A percentile compares a stretch with the other conserved stretches of the same genome.
phyloP scores from a whole-genome alignment of 2,113 vertebrate species.

The Labeo catla region DNA sequence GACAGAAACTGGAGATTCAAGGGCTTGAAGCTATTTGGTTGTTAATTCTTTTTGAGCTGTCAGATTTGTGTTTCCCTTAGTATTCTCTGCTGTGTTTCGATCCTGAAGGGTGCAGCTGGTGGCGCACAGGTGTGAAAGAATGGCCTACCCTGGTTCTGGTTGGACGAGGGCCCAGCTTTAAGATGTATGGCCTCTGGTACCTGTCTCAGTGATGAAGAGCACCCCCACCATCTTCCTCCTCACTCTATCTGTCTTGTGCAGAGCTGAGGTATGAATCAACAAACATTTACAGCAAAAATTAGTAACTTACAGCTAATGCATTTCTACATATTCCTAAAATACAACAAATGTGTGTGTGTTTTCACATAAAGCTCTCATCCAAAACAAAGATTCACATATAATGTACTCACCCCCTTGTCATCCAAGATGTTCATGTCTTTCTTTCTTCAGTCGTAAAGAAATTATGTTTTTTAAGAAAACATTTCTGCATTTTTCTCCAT shows the following conservation, averaged over 20 bases:
- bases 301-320: neutral
- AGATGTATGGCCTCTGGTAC: constrained; percentile 47
- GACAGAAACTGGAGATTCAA: neutral
- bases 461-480: too few relatives aligned
- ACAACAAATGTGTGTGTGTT: neutral
- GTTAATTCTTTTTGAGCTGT: neutral
- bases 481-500: too few relatives aligned
- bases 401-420: too few relatives aligned
- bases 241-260: constrained; percentile 54
- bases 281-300: neutral
- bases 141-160: constrained; percentile 28
- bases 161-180: constrained; percentile 41
- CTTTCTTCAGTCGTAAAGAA: too few relatives aligned
- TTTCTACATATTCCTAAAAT: neutral
- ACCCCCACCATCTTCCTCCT: constrained; percentile 52
- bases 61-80: neutral
- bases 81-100: neutral
- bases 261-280: constrained; percentile 54
- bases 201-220: constrained; percentile 60
- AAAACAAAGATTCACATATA: too few relatives aligned
- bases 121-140: constrained; percentile 19
- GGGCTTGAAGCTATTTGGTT: constrained; percentile 6
- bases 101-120: neutral
- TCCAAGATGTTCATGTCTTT: too few relatives aligned
- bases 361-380: neutral